A percentile compares a stretch with the other conserved stretches of the same genome.
phyloP scores from a whole-genome alignment of 2,888 invertebrate genomes.

The Ptycholaimellus sp. region DNA sequence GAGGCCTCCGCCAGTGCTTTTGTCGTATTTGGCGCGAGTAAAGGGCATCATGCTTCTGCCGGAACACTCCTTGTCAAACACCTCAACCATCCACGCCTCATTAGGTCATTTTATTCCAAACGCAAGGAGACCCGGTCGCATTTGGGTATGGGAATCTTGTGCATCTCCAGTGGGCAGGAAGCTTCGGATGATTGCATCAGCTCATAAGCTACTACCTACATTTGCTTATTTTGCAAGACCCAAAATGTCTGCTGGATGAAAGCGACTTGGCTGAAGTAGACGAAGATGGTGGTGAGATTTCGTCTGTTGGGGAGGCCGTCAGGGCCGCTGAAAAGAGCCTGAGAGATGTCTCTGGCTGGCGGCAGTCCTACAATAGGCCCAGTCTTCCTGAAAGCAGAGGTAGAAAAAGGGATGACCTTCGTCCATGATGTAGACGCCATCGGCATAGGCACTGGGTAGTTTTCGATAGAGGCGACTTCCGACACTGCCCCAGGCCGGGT shows the following conservation, averaged over 20 bases:
- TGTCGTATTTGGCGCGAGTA: conserved; percentile 66
- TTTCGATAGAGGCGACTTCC: conserved; percentile 69
- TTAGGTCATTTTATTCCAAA: conserved; percentile 15
- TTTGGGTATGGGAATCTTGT: conserved; percentile 71
- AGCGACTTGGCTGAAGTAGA: conserved; percentile 53
- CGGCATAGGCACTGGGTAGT: conserved; percentile 67
- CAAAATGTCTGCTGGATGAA: not conserved
- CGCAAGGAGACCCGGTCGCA: conserved; percentile 46
- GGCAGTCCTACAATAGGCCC: too few species aligned
- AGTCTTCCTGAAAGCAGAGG: too few species aligned
- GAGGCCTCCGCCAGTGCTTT: conserved; percentile 73
- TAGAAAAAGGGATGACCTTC: too few species aligned
- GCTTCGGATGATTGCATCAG: conserved; percentile 89
- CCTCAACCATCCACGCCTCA: conserved; percentile 32
- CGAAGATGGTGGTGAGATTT: too few species aligned
- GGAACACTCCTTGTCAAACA: conserved; percentile 70
- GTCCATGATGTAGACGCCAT: conserved; percentile 83
- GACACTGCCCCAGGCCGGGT: conserved; percentile 79
- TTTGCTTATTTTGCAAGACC: not conserved
- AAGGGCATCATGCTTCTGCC: conserved; percentile 82
- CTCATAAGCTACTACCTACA: conserved; percentile 69
- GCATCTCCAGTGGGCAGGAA: conserved; percentile 87
- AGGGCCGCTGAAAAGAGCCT: too few species aligned
- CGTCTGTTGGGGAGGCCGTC: too few species aligned
- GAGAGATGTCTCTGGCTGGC: too few species aligned